phyloP scores from a whole-genome alignment of 2,888 invertebrate species.

The Carcina quercana region DNA sequence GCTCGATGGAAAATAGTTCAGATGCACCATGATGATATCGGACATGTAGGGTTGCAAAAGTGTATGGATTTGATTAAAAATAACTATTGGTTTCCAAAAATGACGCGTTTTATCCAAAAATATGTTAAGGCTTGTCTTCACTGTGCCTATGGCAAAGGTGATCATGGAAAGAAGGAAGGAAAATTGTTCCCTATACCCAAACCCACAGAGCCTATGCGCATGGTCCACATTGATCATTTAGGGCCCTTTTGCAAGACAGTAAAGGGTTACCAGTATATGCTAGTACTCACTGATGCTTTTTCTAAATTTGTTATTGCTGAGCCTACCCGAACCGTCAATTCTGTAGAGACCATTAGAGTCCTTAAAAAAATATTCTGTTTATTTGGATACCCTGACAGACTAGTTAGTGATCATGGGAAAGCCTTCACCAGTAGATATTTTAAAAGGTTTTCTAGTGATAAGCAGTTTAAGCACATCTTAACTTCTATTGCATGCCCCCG shows the following conservation, averaged over 20 bases:
- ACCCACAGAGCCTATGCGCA: conserved; percentile 15
- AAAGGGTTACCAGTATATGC: conserved; percentile 19
- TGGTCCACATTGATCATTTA: conserved; percentile 21
- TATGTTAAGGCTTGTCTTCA: conserved; percentile 24
- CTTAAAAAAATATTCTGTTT: conserved; percentile 11
- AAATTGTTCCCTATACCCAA: conserved; percentile 20
- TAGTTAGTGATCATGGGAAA: conserved; percentile 15
- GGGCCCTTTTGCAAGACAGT: conserved; percentile 18
- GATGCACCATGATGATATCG: conserved; percentile 32
- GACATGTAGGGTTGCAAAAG: conserved; percentile 24
- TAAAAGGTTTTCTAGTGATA: conserved; percentile 15
- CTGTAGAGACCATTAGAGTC: conserved; percentile 11
- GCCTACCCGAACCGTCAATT: conserved; percentile 15
- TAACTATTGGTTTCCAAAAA: conserved; percentile 28
- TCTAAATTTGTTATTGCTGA: conserved; percentile 14
- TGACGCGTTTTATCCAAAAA: conserved; percentile 21
- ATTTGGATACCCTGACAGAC: conserved; percentile 13
- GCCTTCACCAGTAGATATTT: conserved; percentile 21
- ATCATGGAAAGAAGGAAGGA: conserved; percentile 15
- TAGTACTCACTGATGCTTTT: conserved; percentile 17
- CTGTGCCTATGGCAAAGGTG: conserved; percentile 28
- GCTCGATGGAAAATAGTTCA: conserved; percentile 27
- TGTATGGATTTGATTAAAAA: conserved; percentile 23
- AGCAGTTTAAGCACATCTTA: conserved; percentile 19
- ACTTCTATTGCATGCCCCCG: conserved; percentile 19